Evolutionary conservation across 2,113 vertebrate species (phyloP), one percentile per base, ranked within the genome.

Genomic region (Euleptes europaea): DNA sequence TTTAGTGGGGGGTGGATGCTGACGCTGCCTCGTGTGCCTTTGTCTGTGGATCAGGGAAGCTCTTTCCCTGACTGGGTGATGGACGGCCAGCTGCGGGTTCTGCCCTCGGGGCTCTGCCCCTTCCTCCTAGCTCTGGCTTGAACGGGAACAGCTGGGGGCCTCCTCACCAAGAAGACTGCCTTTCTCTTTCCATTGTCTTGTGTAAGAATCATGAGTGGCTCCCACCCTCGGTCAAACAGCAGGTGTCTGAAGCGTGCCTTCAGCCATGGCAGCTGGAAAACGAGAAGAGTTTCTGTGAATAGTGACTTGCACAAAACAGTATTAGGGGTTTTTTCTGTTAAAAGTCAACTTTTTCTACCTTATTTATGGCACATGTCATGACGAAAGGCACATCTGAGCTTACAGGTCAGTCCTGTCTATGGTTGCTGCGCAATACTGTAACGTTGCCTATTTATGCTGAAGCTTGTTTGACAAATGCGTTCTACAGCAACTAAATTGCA

Each of bases 221-320:
- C 44, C 70, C 73, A 28, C 60, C 40, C 9, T 11, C 6, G 31
- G 19, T n/a, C 28, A 71, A 11, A 69, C 12, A 21, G 49, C 5
- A 26, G 11, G 7, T 65, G 10, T 21, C 26, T 23, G 23, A 15
- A 51, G 47, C 54, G 15, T 15, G 17, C 38, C 47, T 47, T 28
- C 31, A 65, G 0, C 0, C 3, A 8, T 6, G n/a, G 74, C 78
- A 5, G 40, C 49, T 17, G 10, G 0, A 40, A 33, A 66, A 31
- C 84, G 47, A 3, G 51, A 33, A 3, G 3, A 19, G 21, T 1
- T 15, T n/a, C 35, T 73, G 71, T 28, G 60, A 63, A 63, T 23
- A 28, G 88, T 76, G 9, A 51, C 15, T 9, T 1, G 1, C 84
- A 67, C 82, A 85, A 80, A 79, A 86, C 90, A 84, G 80, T 82